Evolutionary conservation across 2,888 invertebrate species (phyloP).

Genomic region (Caenorhabditis drosophilae): DNA sequence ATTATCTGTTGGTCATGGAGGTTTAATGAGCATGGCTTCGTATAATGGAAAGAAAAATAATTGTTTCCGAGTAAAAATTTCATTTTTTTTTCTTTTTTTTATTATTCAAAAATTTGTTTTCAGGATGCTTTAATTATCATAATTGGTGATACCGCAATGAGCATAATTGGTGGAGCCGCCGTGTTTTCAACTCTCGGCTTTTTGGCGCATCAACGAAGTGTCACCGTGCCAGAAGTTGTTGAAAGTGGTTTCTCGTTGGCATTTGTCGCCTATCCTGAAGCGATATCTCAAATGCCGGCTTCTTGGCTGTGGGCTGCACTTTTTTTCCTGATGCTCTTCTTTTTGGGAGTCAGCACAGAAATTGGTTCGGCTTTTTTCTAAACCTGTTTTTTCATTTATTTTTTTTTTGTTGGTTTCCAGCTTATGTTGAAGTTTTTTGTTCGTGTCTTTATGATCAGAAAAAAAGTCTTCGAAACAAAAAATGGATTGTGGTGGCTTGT

Average conservation of each 20-base stretch:
- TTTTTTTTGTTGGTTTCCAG: constrained; percentile 6
- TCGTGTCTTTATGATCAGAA: constrained; percentile 31
- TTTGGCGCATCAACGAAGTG: constrained; percentile 35
- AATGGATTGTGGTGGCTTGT: constrained; percentile 14
- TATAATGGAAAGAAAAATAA: constrained; percentile 57
- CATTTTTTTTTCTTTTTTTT: no score
- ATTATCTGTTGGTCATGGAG: constrained; percentile 60
- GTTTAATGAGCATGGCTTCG: constrained; percentile 56
- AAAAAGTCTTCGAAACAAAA: constrained; percentile 8
- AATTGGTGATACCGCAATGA: constrained; percentile 54
- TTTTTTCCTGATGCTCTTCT: constrained; percentile 70
- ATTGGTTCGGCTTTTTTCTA: constrained; percentile 5
- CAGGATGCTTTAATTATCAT: constrained; percentile 58
- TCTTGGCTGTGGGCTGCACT: constrained; percentile 69
- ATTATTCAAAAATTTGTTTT: no score
- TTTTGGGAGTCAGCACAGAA: constrained; percentile 65
- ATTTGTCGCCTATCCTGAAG: constrained; percentile 70
- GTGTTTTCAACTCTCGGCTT: constrained; percentile 55
- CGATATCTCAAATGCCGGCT: constrained; percentile 67
- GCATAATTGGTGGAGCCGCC: constrained; percentile 50
- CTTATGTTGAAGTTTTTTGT: constrained; percentile 29
- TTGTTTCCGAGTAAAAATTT: constrained; percentile 53
- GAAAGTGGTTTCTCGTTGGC: constrained; percentile 68
- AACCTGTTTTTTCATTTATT: neutral
- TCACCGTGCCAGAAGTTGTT: constrained; percentile 37